Conservation (phyloP, 92 coral and sea anemone species). For the Zoanthus gigantus region DNA sequence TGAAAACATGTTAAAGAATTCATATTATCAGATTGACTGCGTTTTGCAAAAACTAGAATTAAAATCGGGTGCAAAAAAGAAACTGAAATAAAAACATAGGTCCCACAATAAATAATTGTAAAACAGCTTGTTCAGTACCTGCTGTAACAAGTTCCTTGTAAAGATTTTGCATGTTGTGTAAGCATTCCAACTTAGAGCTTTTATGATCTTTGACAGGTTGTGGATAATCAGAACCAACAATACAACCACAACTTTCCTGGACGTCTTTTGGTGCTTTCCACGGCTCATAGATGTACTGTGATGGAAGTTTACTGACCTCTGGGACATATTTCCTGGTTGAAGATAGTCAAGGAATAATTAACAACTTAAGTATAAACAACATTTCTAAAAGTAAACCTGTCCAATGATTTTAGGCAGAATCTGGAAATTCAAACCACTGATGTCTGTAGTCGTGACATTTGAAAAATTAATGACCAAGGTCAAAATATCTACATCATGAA, state of each 20-base stretch:
- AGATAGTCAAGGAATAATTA: background rate
- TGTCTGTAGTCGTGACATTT: too few relatives aligned
- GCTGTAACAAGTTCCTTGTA: slow-evolving; percentile 60
- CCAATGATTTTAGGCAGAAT: too few relatives aligned
- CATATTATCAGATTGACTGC: too few relatives aligned
- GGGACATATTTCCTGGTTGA: slow-evolving; percentile 78
- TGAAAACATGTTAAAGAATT: too few relatives aligned
- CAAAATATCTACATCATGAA: too few relatives aligned
- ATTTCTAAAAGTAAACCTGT: too few relatives aligned
- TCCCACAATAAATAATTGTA: background rate
- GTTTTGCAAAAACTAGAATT: too few relatives aligned
- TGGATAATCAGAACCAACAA: slow-evolving; percentile 89
- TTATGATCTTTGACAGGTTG: slow-evolving; percentile 70
- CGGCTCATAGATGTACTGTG: slow-evolving; percentile 76
- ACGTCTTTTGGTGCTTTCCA: slow-evolving; percentile 84
- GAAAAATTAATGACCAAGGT: too few relatives aligned
- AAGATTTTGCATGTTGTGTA: slow-evolving; percentile 58
- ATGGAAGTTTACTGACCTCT: slow-evolving; percentile 74
- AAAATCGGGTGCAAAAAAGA: too few relatives aligned
- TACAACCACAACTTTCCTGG: slow-evolving; percentile 70
- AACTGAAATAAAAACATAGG: too few relatives aligned
- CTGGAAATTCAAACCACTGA: too few relatives aligned
- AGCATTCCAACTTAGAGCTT: slow-evolving; percentile 65
- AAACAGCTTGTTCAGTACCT: slow-evolving; percentile 44
- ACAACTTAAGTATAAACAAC: too few relatives aligned